phyloP scores from a whole-genome alignment of 2,113 vertebrate genomes.

The Zosterops lateralis region DNA sequence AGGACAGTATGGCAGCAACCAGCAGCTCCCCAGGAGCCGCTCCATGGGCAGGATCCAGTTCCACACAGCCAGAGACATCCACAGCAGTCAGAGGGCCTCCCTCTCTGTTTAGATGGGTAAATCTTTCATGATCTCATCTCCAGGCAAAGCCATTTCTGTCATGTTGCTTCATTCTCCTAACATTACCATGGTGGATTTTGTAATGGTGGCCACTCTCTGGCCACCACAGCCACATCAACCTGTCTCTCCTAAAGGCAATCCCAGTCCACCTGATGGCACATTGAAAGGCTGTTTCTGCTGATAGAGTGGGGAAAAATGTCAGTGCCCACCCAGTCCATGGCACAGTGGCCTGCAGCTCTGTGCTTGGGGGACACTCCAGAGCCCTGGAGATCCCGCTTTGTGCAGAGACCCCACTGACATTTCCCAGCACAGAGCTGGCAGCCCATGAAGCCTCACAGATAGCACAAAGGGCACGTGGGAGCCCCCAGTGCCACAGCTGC shows the following conservation, averaged over 20 bases:
- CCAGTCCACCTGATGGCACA: fast-evolving
- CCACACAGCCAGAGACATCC: neutral
- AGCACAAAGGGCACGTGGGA: fast-evolving
- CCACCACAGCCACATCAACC: fast-evolving
- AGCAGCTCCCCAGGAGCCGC: neutral
- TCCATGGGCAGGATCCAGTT: neutral
- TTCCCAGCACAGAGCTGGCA: neutral
- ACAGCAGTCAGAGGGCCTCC: neutral
- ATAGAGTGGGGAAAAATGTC: neutral
- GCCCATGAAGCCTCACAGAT: fast-evolving
- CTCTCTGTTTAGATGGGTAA: neutral
- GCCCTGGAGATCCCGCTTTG: neutral
- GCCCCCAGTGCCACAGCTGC: neutral
- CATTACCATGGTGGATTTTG: neutral
- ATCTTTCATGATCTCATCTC: neutral
- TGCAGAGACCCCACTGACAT: neutral
- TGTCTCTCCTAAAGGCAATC: neutral
- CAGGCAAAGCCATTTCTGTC: neutral
- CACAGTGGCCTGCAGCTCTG: neutral
- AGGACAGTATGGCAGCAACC: neutral
- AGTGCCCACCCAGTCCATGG: neutral
- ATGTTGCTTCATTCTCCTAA: neutral
- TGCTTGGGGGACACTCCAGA: neutral
- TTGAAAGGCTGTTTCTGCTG: neutral
- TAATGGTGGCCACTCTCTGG: neutral